These are phyloP conservation scores for Engraulis encrasicolus DNA, from an alignment of 2,113 vertebrate species.

Conservation along the genomic window DNA sequence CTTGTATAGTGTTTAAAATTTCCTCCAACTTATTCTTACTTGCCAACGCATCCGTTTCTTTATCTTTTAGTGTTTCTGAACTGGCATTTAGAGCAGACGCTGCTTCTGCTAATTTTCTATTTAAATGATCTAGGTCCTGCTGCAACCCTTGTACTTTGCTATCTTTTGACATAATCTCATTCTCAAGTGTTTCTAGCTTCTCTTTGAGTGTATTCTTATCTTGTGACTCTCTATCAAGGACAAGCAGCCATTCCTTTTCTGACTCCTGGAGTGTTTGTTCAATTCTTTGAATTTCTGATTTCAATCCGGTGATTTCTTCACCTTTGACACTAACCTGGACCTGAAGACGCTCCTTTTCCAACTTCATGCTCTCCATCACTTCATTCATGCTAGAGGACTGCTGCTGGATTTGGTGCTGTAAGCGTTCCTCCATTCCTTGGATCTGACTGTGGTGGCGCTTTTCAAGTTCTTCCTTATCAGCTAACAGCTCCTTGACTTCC, in stretches of 20 bases:
- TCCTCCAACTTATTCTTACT: slow-evolving; percentile 75
- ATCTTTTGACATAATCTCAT: slow-evolving; percentile 78
- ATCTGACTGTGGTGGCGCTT: slow-evolving; percentile 54
- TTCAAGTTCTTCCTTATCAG: slow-evolving; percentile 73
- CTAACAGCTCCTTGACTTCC: slow-evolving; percentile 62
- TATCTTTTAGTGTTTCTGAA: slow-evolving; percentile 69
- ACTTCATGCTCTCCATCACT: slow-evolving; percentile 70
- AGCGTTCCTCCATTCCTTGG: slow-evolving; percentile 64
- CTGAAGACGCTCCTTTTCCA: slow-evolving; percentile 79
- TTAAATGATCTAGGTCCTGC: slow-evolving; percentile 78
- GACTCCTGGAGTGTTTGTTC: slow-evolving; percentile 79
- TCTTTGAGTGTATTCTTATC: slow-evolving; percentile 74
- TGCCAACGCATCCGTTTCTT: slow-evolving; percentile 59
- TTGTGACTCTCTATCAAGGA: slow-evolving; percentile 76
- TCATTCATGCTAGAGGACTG: slow-evolving; percentile 70
- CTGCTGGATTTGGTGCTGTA: slow-evolving; percentile 69
- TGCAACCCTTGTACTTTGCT: slow-evolving; percentile 77
- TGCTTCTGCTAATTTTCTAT: slow-evolving; percentile 73
- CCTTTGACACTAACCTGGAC: slow-evolving; percentile 86
- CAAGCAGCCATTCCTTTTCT: slow-evolving; percentile 80
- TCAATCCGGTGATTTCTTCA: slow-evolving; percentile 75
- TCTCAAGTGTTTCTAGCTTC: slow-evolving; percentile 72
- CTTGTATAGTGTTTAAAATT: slow-evolving; percentile 68
- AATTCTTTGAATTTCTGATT: slow-evolving; percentile 73
- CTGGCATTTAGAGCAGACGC: slow-evolving; percentile 67